These are phyloP conservation scores for Elymnias hypermnestra DNA, from an alignment of 1,140 invertebrate species.

Conservation along the genomic window DNA sequence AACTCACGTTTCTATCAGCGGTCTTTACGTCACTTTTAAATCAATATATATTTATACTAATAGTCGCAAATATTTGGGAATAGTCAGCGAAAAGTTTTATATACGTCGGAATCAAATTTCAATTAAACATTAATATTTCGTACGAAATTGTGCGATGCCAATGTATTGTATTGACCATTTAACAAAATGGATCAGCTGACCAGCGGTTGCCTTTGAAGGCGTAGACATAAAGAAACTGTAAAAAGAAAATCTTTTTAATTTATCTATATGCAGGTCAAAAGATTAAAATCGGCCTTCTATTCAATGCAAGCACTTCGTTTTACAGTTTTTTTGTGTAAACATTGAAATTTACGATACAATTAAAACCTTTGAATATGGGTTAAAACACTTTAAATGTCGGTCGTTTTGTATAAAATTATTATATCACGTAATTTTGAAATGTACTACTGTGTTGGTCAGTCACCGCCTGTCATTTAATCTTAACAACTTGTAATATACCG, in stretches of 20 bases:
- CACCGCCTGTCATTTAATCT: background rate
- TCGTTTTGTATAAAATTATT: background rate
- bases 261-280: background rate
- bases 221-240: background rate
- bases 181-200: slow-evolving; percentile 9
- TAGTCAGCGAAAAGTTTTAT: too few relatives aligned
- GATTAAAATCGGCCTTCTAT: slow-evolving; percentile 10
- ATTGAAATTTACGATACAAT: background rate
- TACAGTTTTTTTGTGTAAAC: slow-evolving; percentile 1
- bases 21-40: background rate
- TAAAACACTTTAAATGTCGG: background rate
- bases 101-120: too few relatives aligned
- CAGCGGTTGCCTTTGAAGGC: background rate
- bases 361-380: background rate
- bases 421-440: background rate
- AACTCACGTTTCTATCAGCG: slow-evolving; percentile 2
- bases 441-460: background rate
- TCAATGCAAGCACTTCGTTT: slow-evolving; percentile 1
- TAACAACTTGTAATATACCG: too few relatives aligned
- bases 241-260: slow-evolving; percentile 9
- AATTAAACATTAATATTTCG: too few relatives aligned
- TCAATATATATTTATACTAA: too few relatives aligned
- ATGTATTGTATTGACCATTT: too few relatives aligned
- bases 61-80: too few relatives aligned
- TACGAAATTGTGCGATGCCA: too few relatives aligned